phyloP scores from a whole-genome alignment of 2,888 invertebrate species.

The Sphaerophoria taeniata region DNA sequence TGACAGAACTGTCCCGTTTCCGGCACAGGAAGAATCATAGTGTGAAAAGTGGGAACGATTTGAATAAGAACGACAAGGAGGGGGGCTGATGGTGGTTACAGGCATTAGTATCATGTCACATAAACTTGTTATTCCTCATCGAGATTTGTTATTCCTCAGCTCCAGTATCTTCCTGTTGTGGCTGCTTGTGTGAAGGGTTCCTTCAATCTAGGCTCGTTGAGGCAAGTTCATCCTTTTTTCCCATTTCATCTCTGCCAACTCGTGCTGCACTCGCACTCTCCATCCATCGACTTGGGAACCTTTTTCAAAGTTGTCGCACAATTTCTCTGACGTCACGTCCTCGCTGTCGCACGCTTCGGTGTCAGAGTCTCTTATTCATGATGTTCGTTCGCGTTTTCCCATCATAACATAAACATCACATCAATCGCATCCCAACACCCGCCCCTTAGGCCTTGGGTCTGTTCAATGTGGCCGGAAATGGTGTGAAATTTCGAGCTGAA shows the following conservation, averaged over 20 bases:
- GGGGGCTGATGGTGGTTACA: conserved; percentile 32
- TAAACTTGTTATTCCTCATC: conserved; percentile 68
- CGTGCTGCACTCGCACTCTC: too few species aligned
- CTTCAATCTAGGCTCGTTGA: too few species aligned
- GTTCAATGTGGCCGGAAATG: conserved; percentile 40
- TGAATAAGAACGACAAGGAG: conserved; percentile 59
- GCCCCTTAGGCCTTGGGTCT: not conserved
- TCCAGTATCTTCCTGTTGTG: not conserved
- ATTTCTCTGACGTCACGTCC: not conserved
- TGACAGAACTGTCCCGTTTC: conserved; percentile 27
- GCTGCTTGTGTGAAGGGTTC: not conserved
- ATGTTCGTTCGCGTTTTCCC: conserved; percentile 39
- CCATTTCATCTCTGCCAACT: not conserved
- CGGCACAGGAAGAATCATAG: not conserved
- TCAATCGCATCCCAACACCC: not conserved
- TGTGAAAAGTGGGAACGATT: conserved; percentile 33
- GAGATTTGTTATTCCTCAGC: conserved; percentile 54
- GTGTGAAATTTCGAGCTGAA: conserved; percentile 63
- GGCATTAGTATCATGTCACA: conserved; percentile 60
- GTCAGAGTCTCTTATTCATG: conserved; percentile 64
- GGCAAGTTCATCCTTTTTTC: conserved; percentile 8
- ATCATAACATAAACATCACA: conserved; percentile 44
- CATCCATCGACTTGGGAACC: too few species aligned
- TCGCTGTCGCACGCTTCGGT: conserved; percentile 29
- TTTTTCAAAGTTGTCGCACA: too few species aligned